These are phyloP conservation scores for Seriola quinqueradiata DNA, from an alignment of 2,113 vertebrate genomes.

Conservation along the genomic window DNA sequence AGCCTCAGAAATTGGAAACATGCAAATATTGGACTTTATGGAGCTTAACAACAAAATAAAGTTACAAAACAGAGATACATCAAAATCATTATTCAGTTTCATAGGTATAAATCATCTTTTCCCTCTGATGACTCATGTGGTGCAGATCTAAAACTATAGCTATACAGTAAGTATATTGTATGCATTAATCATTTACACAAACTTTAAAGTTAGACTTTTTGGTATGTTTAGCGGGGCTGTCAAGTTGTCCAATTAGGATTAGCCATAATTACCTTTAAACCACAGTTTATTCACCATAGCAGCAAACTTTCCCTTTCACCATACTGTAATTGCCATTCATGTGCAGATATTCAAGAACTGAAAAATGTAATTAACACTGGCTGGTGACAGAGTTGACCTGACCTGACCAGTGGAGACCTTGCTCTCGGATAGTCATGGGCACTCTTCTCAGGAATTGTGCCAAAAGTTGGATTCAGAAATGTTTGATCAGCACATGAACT, in stretches of 20 bases:
- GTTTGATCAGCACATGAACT: slow-evolving; percentile 6
- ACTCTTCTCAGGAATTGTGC: neutral
- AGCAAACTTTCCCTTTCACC: neutral
- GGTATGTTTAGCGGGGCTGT: neutral
- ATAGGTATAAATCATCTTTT: neutral
- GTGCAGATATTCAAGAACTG: neutral
- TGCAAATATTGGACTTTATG: neutral
- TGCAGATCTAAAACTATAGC: neutral
- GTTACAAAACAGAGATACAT: neutral
- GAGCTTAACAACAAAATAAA: neutral
- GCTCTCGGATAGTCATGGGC: neutral
- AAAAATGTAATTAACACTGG: neutral
- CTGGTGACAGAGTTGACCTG: neutral
- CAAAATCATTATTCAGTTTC: slow-evolving; percentile 1
- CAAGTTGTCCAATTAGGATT: neutral
- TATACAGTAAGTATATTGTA: neutral
- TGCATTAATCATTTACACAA: no score
- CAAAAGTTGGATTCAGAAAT: neutral
- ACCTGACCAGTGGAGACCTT: no score
- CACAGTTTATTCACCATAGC: neutral
- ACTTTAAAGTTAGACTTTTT: neutral
- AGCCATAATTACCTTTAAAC: neutral
- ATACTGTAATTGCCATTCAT: neutral
- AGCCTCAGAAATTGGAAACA: neutral
- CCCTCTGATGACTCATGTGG: neutral